Percentiles rank a stretch among this genome's conserved stretches.
These are phyloP conservation scores for Dynastes maya DNA, from an alignment of 2,888 invertebrate species.

Conservation along the genomic window DNA sequence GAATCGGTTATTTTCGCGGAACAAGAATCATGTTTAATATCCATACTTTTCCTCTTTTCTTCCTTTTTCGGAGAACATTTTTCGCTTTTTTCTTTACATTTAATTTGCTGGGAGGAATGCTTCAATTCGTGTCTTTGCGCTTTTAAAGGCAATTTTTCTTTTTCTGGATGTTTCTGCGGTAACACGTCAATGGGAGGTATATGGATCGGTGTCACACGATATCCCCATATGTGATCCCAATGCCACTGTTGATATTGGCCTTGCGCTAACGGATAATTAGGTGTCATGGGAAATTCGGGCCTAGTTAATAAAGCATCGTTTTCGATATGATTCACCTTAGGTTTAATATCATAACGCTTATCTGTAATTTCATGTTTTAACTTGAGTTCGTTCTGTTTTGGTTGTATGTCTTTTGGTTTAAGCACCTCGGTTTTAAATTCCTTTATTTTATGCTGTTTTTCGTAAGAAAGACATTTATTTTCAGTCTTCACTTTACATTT, in stretches of 20 bases:
- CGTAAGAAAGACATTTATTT: conserved; percentile 25
- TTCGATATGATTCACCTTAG: conserved; percentile 64
- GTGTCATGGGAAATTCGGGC: conserved; percentile 72
- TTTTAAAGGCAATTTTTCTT: conserved; percentile 64
- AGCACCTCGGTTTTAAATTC: conserved; percentile 30
- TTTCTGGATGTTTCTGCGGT: conserved; percentile 60
- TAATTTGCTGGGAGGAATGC: conserved; percentile 56
- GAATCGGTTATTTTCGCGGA: conserved; percentile 17
- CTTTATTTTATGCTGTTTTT: conserved; percentile 32
- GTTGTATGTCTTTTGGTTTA: conserved; percentile 31
- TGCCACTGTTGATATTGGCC: conserved; percentile 79
- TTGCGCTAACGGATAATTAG: conserved; percentile 64
- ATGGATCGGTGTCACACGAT: conserved; percentile 64
- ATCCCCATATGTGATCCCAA: conserved; percentile 73
- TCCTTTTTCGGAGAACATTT: conserved; percentile 60
- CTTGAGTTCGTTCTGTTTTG: conserved; percentile 40
- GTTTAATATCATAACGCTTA: conserved; percentile 61
- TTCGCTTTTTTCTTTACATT: conserved; percentile 58
- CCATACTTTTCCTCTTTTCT: conserved; percentile 51
- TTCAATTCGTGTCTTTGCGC: conserved; percentile 65
- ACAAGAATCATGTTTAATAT: conserved; percentile 42
- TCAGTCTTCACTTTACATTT: conserved; percentile 43
- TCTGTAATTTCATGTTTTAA: conserved; percentile 65
- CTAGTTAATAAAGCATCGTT: conserved; percentile 73
- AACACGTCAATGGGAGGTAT: conserved; percentile 67